Percentiles rank a stretch among this genome's conserved stretches.
Evolutionary conservation across 2,888 invertebrate genomes (phyloP).

Genomic region (Drosophila diplacantha): DNA sequence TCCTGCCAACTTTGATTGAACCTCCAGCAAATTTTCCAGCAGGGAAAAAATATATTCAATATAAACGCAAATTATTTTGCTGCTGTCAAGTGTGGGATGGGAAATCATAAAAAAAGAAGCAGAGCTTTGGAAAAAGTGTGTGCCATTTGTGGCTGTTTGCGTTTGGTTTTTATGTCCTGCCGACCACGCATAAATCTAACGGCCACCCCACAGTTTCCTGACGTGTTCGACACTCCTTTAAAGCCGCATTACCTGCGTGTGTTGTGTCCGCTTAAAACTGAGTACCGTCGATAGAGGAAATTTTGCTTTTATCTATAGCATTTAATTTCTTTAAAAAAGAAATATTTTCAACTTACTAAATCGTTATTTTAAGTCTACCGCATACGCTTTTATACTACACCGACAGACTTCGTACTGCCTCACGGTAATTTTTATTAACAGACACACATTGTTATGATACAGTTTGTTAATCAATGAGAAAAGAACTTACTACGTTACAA

Average conservation of each 20-base stretch:
- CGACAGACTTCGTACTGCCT: too few species aligned
- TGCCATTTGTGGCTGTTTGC: conserved; percentile 20
- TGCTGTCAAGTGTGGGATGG: conserved; percentile 32
- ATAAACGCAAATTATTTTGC: conserved; percentile 63
- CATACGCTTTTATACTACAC: neutral
- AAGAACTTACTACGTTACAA: too few species aligned
- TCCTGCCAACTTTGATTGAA: conserved; percentile 25
- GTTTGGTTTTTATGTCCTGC: conserved; percentile 29
- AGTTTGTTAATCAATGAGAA: too few species aligned
- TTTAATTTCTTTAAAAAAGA: neutral
- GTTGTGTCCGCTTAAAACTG: neutral
- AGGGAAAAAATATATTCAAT: conserved; percentile 46
- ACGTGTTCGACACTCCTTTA: conserved; percentile 24
- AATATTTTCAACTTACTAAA: neutral
- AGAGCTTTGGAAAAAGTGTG: conserved; percentile 15
- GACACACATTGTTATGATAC: too few species aligned
- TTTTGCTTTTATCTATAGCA: neutral
- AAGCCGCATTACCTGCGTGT: conserved; percentile 3
- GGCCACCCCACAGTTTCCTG: conserved; percentile 18
- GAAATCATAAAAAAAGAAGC: conserved; percentile 1
- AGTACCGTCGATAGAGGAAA: neutral
- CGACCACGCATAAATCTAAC: conserved; percentile 40
- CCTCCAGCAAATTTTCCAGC: conserved; percentile 10
- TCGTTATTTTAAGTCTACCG: neutral
- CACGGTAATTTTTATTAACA: too few species aligned